Percentiles rank a stretch among this genome's conserved stretches.
phyloP scores from a whole-genome alignment of 2,797 vertebrate genomes.

The Petrocephalus schoutedeni region DNA sequence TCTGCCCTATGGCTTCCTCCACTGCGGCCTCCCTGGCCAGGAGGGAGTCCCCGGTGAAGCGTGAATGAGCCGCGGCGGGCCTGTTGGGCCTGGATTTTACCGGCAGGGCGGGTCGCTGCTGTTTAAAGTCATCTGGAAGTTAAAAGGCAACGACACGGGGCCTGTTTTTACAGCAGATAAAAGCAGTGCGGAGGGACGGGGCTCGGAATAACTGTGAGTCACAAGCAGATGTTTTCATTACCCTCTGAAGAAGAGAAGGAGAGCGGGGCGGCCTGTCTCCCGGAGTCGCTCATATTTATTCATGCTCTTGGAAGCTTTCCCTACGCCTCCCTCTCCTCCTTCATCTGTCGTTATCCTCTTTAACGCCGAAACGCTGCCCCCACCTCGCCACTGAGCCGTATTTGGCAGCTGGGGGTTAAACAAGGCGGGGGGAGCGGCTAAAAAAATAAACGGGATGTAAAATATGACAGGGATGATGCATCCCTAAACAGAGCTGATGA shows the following conservation, averaged over 20 bases:
- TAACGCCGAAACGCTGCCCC: constrained; percentile 12
- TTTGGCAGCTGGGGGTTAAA: constrained; percentile 60
- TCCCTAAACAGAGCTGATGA: constrained; percentile 18
- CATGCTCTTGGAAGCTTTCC: constrained; percentile 57
- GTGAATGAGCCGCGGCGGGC: constrained; percentile 48
- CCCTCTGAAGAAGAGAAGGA: constrained; percentile 44
- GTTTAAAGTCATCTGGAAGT: constrained; percentile 50
- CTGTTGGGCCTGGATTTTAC: constrained; percentile 56
- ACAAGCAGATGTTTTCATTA: constrained; percentile 69
- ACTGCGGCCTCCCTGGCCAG: no score
- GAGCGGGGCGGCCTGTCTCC: constrained; percentile 56
- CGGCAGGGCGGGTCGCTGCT: constrained; percentile 51
- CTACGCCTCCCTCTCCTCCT: constrained; percentile 47
- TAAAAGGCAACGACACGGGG: constrained; percentile 45
- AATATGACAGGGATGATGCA: constrained; percentile 43
- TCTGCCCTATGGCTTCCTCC: neutral
- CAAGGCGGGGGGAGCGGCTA: constrained; percentile 44
- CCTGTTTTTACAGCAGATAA: constrained; percentile 29
- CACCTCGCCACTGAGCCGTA: constrained; percentile 55
- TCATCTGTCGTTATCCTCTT: constrained; percentile 31
- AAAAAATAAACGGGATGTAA: constrained; percentile 14
- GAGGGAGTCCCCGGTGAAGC: neutral
- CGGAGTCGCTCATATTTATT: constrained; percentile 66
- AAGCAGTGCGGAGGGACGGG: neutral
- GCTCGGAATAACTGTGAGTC: constrained; percentile 51